Base-by-base conservation (phyloP, 2,888 invertebrate genomes). In the Zelleria hepariella region DNA sequence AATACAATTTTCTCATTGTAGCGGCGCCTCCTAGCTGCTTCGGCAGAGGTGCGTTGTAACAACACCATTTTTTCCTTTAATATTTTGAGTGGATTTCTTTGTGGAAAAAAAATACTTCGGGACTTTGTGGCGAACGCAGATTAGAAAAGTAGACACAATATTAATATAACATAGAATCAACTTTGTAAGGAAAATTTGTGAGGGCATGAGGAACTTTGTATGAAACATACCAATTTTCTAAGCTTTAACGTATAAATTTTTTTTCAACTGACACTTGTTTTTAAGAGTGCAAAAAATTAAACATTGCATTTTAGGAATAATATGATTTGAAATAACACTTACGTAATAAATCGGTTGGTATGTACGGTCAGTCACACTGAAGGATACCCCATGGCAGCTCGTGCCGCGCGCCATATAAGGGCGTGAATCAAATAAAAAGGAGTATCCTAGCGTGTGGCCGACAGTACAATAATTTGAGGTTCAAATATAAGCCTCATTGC, bases 1-100 rank as follows among this genome's bases (percentile, higher is more conserved):
- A 86, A 88, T 86, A 88, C 85, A 86, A 83, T 87, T 87, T 87
- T 86, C 83, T 82, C 85, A 75, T 78, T 80, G 80, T 82, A 80
- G 24, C 59, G 68, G 68, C 69, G 68, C 71, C 70, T 71, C 75
- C 74, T 71, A 75, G 79, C 79, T 75, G 81, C 77, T 77, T 77
- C 82, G 80, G 79, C 78, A 79, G 78, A 74, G 79, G 82, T 72
- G 76, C 78, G 78, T 78, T 80, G 77, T 77, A 74, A 78, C 80
- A 83, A 82, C 73, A 76, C 59, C 60, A 61, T 72, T 57, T 58
- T 58, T 77, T 77, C 71, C 74, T 71, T 73, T 79, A 75, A 78
- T 80, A 80, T 77, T 73, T 71, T 70, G 69, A 76, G 74, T 70
- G 66, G 69, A 58, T 48, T 65, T 63, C 63, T 62, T 61, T 59